Evolutionary conservation across 2,888 invertebrate genomes (phyloP).

Genomic region (Venusia cambrica): DNA sequence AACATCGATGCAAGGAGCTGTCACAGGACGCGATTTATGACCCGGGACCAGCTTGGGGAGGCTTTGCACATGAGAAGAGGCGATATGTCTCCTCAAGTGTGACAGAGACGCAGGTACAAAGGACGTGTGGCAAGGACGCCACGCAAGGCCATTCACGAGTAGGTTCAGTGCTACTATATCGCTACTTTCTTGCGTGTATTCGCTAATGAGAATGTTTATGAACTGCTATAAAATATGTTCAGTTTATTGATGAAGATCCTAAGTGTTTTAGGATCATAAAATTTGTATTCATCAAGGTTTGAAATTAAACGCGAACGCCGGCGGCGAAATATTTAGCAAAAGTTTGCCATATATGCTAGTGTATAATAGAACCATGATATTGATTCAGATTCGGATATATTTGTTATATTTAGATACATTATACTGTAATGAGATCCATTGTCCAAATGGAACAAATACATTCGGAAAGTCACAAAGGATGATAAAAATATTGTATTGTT

Average conservation of each 20-base stretch:
- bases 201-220: slow-evolving; percentile 13
- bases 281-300: slow-evolving; percentile 5
- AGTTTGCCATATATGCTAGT: too few species aligned
- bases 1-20: slow-evolving; percentile 56
- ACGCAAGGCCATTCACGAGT: slow-evolving; percentile 65
- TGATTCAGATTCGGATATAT: too few species aligned
- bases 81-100: slow-evolving; percentile 32
- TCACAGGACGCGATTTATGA: slow-evolving; percentile 67
- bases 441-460: too few species aligned
- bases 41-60: slow-evolving; percentile 54
- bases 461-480: too few species aligned
- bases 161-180: slow-evolving; percentile 28
- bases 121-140: slow-evolving; percentile 65
- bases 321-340: too few species aligned
- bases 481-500: too few species aligned
- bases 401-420: too few species aligned
- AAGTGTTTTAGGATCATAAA: slow-evolving; percentile 5
- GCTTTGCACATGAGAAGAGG: slow-evolving; percentile 36
- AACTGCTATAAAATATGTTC: slow-evolving; percentile 5
- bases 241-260: slow-evolving; percentile 6
- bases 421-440: too few species aligned
- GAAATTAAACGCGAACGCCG: too few species aligned
- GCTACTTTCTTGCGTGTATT: slow-evolving; percentile 15
- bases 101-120: slow-evolving; percentile 50
- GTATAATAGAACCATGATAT: too few species aligned